Conservation (phyloP, 2,113 vertebrate species). For the Catharus fuscescens region DNA sequence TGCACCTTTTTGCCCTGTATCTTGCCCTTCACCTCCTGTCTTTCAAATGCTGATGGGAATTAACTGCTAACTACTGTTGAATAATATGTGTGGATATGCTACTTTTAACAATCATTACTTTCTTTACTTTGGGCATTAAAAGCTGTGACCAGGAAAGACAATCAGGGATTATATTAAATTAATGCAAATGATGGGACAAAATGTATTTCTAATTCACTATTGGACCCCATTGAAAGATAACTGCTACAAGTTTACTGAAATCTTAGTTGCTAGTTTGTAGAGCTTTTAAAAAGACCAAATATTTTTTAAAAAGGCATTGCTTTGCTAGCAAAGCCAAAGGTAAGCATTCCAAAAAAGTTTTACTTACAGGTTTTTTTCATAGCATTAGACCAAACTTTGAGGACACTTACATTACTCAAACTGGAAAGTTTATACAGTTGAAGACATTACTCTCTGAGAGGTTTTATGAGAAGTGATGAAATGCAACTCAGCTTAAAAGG, state of each 20-base stretch:
- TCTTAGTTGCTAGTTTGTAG: not conserved
- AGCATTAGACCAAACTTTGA: not conserved
- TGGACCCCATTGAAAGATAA: not conserved
- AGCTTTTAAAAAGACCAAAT: not conserved
- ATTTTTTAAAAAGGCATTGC: not conserved
- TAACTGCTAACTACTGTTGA: not conserved
- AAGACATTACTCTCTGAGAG: not conserved
- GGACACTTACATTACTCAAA: not conserved
- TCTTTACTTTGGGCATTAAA: not conserved
- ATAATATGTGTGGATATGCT: not conserved
- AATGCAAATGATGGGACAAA: not conserved
- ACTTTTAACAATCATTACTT: not conserved
- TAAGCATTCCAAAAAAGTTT: accelerated
- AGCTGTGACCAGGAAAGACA: not conserved
- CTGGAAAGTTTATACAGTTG: not conserved
- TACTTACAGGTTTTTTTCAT: not conserved
- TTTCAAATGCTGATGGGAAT: not conserved
- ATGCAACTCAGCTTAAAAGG: not conserved
- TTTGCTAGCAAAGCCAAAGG: not conserved
- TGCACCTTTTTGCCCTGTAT: not conserved
- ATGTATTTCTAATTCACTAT: not conserved
- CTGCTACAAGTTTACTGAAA: not conserved
- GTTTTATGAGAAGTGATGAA: not conserved
- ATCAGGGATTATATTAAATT: not conserved
- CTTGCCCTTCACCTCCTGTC: not conserved